A percentile compares a stretch with the other conserved stretches of the same genome.
Conservation (phyloP, 2,113 vertebrate species). For the Tapirus terrestris region DNA sequence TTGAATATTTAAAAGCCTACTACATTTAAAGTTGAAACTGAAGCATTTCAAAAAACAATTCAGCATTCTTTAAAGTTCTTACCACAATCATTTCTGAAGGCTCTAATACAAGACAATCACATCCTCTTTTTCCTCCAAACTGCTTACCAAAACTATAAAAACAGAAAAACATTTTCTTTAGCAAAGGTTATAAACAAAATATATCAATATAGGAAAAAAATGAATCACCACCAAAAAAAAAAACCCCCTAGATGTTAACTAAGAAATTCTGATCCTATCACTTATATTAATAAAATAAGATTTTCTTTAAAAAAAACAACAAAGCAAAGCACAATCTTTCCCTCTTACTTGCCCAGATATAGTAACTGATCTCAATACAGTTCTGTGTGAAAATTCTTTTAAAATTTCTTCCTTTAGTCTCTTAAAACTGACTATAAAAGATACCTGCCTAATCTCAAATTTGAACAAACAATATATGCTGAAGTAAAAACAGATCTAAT, state of each 20-base stretch:
- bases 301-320: neutral
- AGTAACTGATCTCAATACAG: neutral
- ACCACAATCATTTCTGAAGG: conserved; percentile 99
- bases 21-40: conserved; percentile 65
- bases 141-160: conserved; percentile 96
- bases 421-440: conserved; percentile 39
- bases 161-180: conserved; percentile 78
- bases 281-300: neutral
- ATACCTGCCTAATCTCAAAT: neutral
- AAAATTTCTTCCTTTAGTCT: neutral
- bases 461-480: neutral
- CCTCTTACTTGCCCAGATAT: neutral
- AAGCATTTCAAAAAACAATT: conserved; percentile 70
- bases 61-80: conserved; percentile 84
- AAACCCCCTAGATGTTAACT: neutral
- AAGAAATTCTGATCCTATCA: conserved; percentile 45
- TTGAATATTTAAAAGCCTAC: conserved; percentile 27
- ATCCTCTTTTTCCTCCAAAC: conserved; percentile 96
- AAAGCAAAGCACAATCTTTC: neutral
- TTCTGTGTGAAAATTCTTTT: neutral
- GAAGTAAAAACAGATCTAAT: conserved; percentile 13
- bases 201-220: conserved; percentile 41
- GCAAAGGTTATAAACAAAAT: conserved; percentile 62
- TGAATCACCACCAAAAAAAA: neutral
- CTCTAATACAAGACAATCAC: conserved; percentile 97